phyloP scores from a whole-genome alignment of 2,113 vertebrate species.

The Ibidorhyncha struthersii region DNA sequence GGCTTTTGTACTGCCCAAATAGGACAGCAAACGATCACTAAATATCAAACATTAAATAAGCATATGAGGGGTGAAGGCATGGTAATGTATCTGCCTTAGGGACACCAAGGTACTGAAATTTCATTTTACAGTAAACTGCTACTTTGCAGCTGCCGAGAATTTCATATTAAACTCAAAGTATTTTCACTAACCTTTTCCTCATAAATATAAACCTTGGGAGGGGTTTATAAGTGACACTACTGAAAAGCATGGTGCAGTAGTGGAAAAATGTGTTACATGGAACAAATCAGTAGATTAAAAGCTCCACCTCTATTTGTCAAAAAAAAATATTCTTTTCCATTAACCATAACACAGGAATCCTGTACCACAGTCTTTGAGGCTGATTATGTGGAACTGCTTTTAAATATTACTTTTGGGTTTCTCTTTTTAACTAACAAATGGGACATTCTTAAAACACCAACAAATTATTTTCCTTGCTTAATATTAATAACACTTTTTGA shows the following conservation, averaged over 20 bases:
- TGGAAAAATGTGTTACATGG: slow-evolving; percentile 16
- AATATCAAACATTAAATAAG: not conserved
- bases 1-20: not conserved
- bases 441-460: not conserved
- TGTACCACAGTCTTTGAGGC: not conserved
- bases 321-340: slow-evolving; percentile 2
- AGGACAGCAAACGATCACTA: not conserved
- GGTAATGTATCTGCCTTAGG: not conserved
- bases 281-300: slow-evolving; percentile 20
- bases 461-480: not conserved
- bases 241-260: not conserved
- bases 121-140: not conserved
- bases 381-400: not conserved
- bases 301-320: not conserved
- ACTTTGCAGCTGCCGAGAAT: not conserved
- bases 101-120: not conserved
- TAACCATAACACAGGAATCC: not conserved
- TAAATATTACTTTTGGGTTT: not conserved
- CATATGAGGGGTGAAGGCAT: not conserved
- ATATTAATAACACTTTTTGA: not conserved
- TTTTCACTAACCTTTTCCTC: not conserved
- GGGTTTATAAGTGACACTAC: not conserved
- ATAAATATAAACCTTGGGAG: not conserved
- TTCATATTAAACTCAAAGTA: not conserved
- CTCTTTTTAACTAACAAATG: not conserved